phyloP scores from a whole-genome alignment of 1,140 invertebrate genomes.

The Stenopsyche tienmushanensis region DNA sequence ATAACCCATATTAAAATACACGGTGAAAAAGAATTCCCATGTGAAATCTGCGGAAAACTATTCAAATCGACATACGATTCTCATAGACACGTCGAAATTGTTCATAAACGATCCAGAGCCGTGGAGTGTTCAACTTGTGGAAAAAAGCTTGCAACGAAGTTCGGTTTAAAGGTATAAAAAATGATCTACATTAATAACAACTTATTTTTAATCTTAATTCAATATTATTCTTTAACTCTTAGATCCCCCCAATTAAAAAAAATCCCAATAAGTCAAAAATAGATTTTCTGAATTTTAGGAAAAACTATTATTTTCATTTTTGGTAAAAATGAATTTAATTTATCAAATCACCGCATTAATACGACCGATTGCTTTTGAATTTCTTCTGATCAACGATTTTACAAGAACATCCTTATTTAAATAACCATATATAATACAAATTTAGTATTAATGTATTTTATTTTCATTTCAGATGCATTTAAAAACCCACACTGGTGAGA shows the following conservation, averaged over 20 bases:
- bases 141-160: conserved; percentile 21
- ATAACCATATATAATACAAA: not conserved
- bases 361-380: too few species aligned
- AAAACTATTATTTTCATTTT: too few species aligned
- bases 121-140: conserved; percentile 18
- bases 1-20: not conserved
- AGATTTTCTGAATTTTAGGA: too few species aligned
- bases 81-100: conserved; percentile 20
- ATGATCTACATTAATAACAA: too few species aligned
- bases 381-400: too few species aligned
- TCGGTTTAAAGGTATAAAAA: conserved; percentile 25
- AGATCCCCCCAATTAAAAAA: too few species aligned
- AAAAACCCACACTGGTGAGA: conserved; percentile 34
- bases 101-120: conserved; percentile 13
- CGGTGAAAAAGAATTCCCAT: not conserved
- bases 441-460: not conserved
- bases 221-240: too few species aligned
- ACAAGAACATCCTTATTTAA: too few species aligned
- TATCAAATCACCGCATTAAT: too few species aligned
- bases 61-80: not conserved
- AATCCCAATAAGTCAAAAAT: too few species aligned
- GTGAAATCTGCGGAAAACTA: conserved; percentile 5
- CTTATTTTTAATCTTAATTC: too few species aligned
- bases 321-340: too few species aligned
- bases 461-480: conserved; percentile 33